Conservation (phyloP, 1,140 invertebrate genomes). For the Drosophila sp. region DNA sequence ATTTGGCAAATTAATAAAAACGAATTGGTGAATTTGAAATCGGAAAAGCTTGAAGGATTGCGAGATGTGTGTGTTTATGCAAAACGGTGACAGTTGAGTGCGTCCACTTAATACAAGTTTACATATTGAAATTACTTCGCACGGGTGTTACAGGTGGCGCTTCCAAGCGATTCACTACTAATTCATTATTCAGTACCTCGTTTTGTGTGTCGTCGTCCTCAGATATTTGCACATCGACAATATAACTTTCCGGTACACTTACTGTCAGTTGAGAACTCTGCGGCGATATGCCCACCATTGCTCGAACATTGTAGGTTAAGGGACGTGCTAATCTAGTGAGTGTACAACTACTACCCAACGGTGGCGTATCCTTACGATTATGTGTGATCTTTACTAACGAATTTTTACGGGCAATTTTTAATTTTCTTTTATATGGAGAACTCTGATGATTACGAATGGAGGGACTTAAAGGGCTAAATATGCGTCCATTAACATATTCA, state of each 20-base stretch:
- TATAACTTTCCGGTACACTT: constrained; percentile 11
- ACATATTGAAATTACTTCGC: neutral
- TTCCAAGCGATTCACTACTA: neutral
- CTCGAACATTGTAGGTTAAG: neutral
- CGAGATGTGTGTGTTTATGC: no score
- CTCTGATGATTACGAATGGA: neutral
- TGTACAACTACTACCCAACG: no score
- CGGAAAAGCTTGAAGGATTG: no score
- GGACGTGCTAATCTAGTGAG: neutral
- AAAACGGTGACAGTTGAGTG: neutral
- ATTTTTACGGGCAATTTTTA: constrained; percentile 5
- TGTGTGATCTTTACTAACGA: constrained; percentile 1
- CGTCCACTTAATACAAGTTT: neutral
- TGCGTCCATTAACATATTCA: constrained; percentile 4
- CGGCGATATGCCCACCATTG: neutral
- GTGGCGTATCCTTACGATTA: neutral
- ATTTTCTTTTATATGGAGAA: neutral
- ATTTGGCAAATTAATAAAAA: neutral
- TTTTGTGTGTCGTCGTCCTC: neutral
- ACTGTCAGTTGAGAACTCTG: neutral
- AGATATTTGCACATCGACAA: constrained; percentile 11
- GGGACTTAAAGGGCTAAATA: neutral
- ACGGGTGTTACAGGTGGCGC: constrained; percentile 6
- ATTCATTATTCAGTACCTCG: neutral
- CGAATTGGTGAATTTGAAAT: neutral